Conservation (phyloP, 2,888 invertebrate species). For the Nemurella pictetii region DNA sequence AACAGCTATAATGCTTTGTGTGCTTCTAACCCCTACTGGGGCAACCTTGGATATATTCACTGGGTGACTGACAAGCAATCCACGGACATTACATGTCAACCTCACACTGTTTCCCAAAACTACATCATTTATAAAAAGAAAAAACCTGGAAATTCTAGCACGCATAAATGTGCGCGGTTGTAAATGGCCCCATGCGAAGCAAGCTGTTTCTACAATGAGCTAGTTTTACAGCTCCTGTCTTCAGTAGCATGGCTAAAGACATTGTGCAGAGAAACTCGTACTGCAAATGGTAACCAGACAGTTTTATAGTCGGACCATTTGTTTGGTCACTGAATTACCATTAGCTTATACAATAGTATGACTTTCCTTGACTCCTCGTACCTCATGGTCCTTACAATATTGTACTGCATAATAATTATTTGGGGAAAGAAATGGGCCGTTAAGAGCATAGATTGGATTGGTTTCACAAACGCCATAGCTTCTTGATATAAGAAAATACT, state of each 20-base stretch:
- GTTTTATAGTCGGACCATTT: slow-evolving; percentile 1
- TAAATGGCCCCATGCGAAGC: slow-evolving; percentile 18
- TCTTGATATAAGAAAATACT: too few relatives aligned
- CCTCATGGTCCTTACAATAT: background rate
- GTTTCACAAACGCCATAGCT: too few relatives aligned
- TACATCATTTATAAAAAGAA: background rate
- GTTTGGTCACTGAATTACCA: background rate
- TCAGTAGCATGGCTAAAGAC: slow-evolving; percentile 27
- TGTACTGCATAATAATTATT: background rate
- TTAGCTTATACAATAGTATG: background rate
- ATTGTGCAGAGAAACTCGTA: background rate
- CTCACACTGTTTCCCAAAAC: background rate
- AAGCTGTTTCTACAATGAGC: background rate
- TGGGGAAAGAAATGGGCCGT: background rate
- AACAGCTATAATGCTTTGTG: background rate
- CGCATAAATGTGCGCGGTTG: background rate
- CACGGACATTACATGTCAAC: background rate
- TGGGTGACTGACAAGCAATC: slow-evolving; percentile 5
- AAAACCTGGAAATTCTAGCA: background rate
- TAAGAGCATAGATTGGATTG: background rate
- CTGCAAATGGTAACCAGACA: slow-evolving; percentile 12
- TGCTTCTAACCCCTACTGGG: slow-evolving; percentile 8
- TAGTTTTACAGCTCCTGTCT: slow-evolving; percentile 22
- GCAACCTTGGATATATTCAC: background rate
- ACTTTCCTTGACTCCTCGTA: slow-evolving; percentile 11